Base-by-base conservation (phyloP, 2,113 vertebrate species). In the Prionailurus viverrinus region DNA sequence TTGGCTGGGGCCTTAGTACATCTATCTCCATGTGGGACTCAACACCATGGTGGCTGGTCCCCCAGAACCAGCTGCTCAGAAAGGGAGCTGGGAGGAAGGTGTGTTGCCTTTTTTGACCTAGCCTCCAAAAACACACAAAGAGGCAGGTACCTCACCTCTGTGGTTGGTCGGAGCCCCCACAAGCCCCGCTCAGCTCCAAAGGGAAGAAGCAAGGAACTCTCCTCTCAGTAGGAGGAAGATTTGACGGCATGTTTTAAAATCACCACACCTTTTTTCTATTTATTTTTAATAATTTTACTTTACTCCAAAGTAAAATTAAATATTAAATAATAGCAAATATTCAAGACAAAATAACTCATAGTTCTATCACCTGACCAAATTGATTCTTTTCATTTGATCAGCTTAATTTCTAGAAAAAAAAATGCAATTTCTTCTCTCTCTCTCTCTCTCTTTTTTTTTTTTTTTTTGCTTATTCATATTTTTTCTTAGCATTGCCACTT, bases 231-330 rank as follows among this genome's bases (percentile, higher is more conserved):
- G 36, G 48, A 87, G 58, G 48, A 16, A 13, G 27, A 61, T 33
- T 45, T 73, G 15, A 91, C 13, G 31, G 63, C 12, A 29, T 41
- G 14, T 79, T 93, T 89, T 74, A 86, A 87, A 89, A 61, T 51
- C 23, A 82, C 31, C 2, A 12, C 39, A 36, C 58, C 16, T 39
- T 93, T 94, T 66, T 71, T 69, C 11, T 7, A 18, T 92, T 53
- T 68, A 36, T 68, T 85, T 76, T 73, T 14, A 78, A 82, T 48
- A 33, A 71, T 69, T 96, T 90, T 69, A 65, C 19, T 95, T 95
- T 65, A 71, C 33, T 73, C 51, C 21, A 95, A 82, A 91, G 29
- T 82, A 63, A 36, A 74, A 31, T 48, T 31, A 9, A 76, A 76
- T 71, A 66, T 53, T 90, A 91, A 73, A 68, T 73, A 90, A 76